Evolutionary conservation across 1,140 invertebrate genomes (phyloP).

Genomic region (Leptopilina boulardi): DNA sequence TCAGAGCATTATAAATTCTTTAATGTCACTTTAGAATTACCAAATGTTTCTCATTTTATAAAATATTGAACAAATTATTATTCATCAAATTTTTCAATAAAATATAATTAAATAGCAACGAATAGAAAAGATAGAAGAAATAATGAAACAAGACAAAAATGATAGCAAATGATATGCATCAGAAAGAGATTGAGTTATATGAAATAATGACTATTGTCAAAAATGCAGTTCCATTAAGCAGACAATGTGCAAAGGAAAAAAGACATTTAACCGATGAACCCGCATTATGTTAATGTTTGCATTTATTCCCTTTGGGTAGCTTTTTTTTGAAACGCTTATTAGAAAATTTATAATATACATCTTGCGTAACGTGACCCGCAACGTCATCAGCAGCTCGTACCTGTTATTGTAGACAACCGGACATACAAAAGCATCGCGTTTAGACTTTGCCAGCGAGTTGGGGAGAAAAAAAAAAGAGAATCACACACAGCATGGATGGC

Average conservation of each 20-base stretch:
- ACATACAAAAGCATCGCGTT: slow-evolving; percentile 22
- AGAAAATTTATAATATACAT: slow-evolving; percentile 20
- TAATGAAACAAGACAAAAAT: too few relatives aligned
- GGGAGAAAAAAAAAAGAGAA: slow-evolving; percentile 50
- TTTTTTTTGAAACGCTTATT: slow-evolving; percentile 22
- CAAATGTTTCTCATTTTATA: too few relatives aligned
- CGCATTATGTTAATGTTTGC: slow-evolving; percentile 20
- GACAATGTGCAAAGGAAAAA: background rate
- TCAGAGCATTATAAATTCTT: background rate
- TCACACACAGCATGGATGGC: slow-evolving; percentile 42
- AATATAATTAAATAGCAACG: too few relatives aligned
- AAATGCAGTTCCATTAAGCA: slow-evolving; percentile 5
- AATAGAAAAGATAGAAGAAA: too few relatives aligned
- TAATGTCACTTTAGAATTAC: too few relatives aligned
- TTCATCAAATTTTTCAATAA: too few relatives aligned
- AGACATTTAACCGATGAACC: background rate
- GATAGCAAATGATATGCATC: background rate
- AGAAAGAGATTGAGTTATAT: background rate
- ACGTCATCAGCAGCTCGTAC: slow-evolving; percentile 29
- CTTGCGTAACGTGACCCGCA: slow-evolving; percentile 11
- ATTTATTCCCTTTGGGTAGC: background rate
- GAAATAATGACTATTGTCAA: background rate
- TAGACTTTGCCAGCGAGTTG: slow-evolving; percentile 21
- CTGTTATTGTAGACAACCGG: slow-evolving; percentile 23
- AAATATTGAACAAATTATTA: too few relatives aligned